These are phyloP conservation scores for Echeneis naucrates DNA, from an alignment of 2,797 vertebrate species.

Conservation along the genomic window DNA sequence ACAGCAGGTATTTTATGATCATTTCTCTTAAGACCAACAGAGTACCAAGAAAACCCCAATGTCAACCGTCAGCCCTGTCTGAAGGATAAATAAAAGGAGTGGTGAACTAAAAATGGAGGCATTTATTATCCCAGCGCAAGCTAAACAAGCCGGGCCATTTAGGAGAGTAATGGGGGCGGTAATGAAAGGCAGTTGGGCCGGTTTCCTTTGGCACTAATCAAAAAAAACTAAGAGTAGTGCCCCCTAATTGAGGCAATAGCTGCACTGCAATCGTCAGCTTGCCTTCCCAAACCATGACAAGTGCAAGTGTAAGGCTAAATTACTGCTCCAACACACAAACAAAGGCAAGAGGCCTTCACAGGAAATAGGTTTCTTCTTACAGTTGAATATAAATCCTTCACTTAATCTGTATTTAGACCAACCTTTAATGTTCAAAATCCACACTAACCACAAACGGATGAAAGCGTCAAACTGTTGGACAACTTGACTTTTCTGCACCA, in stretches of 20 bases:
- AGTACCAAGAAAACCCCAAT: background rate
- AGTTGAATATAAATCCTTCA: constrained; percentile 26
- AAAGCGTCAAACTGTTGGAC: constrained; percentile 12
- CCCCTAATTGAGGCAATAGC: constrained; percentile 59
- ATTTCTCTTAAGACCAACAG: constrained; percentile 31
- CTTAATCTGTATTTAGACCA: constrained; percentile 22
- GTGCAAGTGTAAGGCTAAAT: constrained; percentile 50
- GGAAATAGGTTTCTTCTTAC: constrained; percentile 22
- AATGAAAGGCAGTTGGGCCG: constrained; percentile 74
- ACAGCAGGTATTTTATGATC: constrained; percentile 28
- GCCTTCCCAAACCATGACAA: constrained; percentile 43
- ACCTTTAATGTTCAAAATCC: background rate
- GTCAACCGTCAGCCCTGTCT: constrained; percentile 37
- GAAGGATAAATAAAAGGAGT: constrained; percentile 58
- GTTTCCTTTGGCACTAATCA: constrained; percentile 76
- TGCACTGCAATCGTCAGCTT: constrained; percentile 12
- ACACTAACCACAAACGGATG: constrained; percentile 12
- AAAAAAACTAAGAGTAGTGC: constrained; percentile 59
- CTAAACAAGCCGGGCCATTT: constrained; percentile 73
- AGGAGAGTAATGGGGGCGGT: constrained; percentile 66
- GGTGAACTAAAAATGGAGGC: constrained; percentile 58
- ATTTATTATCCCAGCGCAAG: constrained; percentile 70
- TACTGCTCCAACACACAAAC: constrained; percentile 41
- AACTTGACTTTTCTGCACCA: background rate
- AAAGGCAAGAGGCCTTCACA: constrained; percentile 23